These are phyloP conservation scores for Mohoua ochrocephala DNA, from an alignment of 2,113 vertebrate species.

Conservation along the genomic window DNA sequence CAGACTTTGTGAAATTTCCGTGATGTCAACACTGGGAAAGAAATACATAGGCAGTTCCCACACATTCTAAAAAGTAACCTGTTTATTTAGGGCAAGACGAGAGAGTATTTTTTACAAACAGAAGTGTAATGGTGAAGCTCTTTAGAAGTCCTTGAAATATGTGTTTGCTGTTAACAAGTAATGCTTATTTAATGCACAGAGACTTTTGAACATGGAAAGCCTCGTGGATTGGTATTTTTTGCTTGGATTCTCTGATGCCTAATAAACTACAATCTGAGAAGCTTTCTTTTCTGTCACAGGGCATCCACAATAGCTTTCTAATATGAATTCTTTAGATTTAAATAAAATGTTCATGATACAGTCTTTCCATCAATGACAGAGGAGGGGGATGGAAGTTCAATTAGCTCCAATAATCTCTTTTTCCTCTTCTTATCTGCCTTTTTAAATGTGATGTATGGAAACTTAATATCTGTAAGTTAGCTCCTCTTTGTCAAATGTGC, in stretches of 20 bases:
- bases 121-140: background rate
- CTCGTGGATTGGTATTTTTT: background rate
- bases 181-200: background rate
- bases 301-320: background rate
- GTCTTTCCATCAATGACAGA: background rate
- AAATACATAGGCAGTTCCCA: constrained; percentile 41
- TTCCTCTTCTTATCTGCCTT: background rate
- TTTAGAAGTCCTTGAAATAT: background rate
- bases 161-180: background rate
- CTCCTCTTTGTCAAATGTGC: background rate
- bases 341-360: background rate
- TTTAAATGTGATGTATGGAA: background rate
- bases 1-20: background rate
- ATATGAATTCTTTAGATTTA: background rate
- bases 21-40: constrained; percentile 52
- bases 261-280: background rate
- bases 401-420: background rate
- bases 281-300: background rate
- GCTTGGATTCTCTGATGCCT: background rate
- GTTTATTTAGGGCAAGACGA: background rate
- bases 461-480: background rate
- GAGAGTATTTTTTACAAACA: background rate
- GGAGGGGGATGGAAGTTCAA: background rate
- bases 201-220: background rate
- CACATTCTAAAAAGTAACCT: constrained; percentile 7